Conservation (phyloP, 2,797 vertebrate species). For the Florisuga fusca region DNA sequence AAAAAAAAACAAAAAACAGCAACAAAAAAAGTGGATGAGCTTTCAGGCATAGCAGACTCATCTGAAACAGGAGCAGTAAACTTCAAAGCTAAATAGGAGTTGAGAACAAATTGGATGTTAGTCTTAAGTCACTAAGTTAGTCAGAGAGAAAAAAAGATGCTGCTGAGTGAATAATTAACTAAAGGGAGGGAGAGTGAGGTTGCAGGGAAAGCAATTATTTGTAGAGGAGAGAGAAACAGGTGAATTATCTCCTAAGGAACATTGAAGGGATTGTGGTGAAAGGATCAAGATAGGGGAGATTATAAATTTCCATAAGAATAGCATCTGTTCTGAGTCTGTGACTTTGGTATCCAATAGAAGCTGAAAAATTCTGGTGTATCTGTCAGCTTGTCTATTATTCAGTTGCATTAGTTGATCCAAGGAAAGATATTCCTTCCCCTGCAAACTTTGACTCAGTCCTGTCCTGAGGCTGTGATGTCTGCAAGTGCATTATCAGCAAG, state of each 20-base stretch:
- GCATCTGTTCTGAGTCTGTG: accelerated
- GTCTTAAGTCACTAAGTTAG: not conserved
- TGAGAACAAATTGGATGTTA: not conserved
- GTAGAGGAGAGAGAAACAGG: not conserved
- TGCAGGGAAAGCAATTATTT: not conserved
- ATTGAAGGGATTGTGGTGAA: not conserved
- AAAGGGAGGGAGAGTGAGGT: not conserved
- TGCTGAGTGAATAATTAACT: not conserved
- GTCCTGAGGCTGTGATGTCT: not conserved
- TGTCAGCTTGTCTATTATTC: constrained; percentile 28
- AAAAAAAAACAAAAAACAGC: not conserved
- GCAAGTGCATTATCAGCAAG: not conserved
- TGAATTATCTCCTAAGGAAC: not conserved
- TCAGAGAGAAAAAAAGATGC: not conserved
- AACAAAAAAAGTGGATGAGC: not conserved
- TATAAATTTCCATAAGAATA: not conserved
- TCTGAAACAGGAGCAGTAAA: not conserved
- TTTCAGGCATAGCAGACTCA: not conserved
- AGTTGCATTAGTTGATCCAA: not conserved
- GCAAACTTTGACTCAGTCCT: not conserved
- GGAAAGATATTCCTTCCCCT: not conserved
- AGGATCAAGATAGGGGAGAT: not conserved
- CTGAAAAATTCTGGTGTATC: not conserved
- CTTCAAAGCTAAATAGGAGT: not conserved
- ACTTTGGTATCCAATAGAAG: not conserved